phyloP scores from a whole-genome alignment of 2,888 invertebrate genomes.

The Synanthedon formicaeformis region DNA sequence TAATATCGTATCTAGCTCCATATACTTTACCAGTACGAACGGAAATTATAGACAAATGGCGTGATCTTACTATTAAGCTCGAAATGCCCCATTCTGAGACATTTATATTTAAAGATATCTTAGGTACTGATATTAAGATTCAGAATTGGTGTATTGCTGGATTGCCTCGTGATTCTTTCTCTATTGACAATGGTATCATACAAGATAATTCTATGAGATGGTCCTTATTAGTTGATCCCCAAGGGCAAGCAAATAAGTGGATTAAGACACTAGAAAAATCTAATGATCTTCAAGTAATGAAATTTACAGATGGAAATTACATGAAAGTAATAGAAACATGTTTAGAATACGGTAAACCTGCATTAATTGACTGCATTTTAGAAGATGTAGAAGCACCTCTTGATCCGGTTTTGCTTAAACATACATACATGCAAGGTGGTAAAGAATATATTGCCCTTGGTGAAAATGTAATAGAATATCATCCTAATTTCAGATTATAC shows the following conservation, averaged over 20 bases:
- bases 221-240: slow-evolving; percentile 87
- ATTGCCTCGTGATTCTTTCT: slow-evolving; percentile 84
- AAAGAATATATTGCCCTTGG: slow-evolving; percentile 82
- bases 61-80: slow-evolving; percentile 73
- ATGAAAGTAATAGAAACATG: slow-evolving; percentile 81
- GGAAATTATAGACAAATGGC: slow-evolving; percentile 78
- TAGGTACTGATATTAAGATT: slow-evolving; percentile 89
- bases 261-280: slow-evolving; percentile 84
- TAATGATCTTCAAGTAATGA: slow-evolving; percentile 77
- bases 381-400: slow-evolving; percentile 84
- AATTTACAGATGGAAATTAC: slow-evolving; percentile 80
- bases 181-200: slow-evolving; percentile 87
- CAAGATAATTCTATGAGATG: slow-evolving; percentile 82
- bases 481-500: slow-evolving; percentile 80
- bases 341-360: slow-evolving; percentile 81
- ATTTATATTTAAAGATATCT: slow-evolving; percentile 78
- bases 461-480: slow-evolving; percentile 82
- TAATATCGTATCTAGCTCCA: slow-evolving; percentile 90
- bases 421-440: slow-evolving; percentile 80
- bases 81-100: slow-evolving; percentile 82
- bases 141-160: slow-evolving; percentile 88
- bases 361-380: slow-evolving; percentile 80
- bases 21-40: slow-evolving; percentile 79
- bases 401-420: slow-evolving; percentile 81
- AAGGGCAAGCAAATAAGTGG: slow-evolving; percentile 89